Conservation (phyloP, 2,113 vertebrate species). For the Clinocottus analis region DNA sequence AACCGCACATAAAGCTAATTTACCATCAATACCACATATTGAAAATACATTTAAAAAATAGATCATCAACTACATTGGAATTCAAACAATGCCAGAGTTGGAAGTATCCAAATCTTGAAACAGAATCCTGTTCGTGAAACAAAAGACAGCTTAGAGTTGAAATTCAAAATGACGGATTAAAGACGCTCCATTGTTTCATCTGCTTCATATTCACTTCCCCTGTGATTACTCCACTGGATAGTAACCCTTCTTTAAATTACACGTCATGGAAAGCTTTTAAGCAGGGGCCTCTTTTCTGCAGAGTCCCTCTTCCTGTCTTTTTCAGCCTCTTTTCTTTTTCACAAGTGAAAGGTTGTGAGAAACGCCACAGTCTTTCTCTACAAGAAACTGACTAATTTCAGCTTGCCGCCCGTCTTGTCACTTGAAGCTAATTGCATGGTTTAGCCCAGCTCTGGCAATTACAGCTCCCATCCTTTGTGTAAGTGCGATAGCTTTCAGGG, state of each 20-base stretch:
- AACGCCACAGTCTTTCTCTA: slow-evolving; percentile 64
- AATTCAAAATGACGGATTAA: slow-evolving; percentile 21
- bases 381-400: slow-evolving; percentile 73
- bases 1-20: slow-evolving; percentile 5
- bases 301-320: slow-evolving; percentile 38
- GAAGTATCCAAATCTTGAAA: slow-evolving; percentile 4
- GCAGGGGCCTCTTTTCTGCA: slow-evolving; percentile 78
- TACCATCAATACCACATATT: not conserved
- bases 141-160: slow-evolving; percentile 2
- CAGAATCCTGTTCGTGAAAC: not conserved
- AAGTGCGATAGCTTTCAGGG: slow-evolving; percentile 69
- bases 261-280: slow-evolving; percentile 81
- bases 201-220: slow-evolving; percentile 39
- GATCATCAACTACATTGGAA: slow-evolving; percentile 1
- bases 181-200: slow-evolving; percentile 41
- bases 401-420: slow-evolving; percentile 73
- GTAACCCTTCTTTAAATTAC: slow-evolving; percentile 87
- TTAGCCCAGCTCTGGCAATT: slow-evolving; percentile 74
- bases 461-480: slow-evolving; percentile 65
- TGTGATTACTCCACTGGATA: slow-evolving; percentile 67
- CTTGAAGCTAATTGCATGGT: slow-evolving; percentile 78
- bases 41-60: not conserved
- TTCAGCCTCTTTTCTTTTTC: slow-evolving; percentile 41
- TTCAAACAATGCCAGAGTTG: not conserved
- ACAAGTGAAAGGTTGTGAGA: slow-evolving; percentile 71